Base-by-base conservation (phyloP, 2,113 vertebrate species). In the Ailuropoda melanoleuca region DNA sequence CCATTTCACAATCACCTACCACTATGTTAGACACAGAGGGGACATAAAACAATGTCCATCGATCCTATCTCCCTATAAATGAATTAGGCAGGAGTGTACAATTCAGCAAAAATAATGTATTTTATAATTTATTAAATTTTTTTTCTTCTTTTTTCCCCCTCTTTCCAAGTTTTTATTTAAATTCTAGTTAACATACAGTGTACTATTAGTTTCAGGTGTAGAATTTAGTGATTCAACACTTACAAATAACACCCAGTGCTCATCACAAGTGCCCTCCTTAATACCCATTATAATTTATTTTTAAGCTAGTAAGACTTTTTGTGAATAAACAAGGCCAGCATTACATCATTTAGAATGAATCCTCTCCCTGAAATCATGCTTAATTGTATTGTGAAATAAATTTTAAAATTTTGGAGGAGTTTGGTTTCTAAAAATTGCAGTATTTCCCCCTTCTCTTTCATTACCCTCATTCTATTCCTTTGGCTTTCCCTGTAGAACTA, bases 401-500 rank as follows among this genome's bases (percentile, higher is more conserved):
- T 78, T 82, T 39, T 55, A 72, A 94, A 34, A 62, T 84, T 91
- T 82, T 64, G 4, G 12, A 39, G 37, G 89, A 85, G 68, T 95
- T 97, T 93, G 26, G 60, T 83, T 94, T 88, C 23, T 58, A 95
- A 66, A 80, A 84, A 37, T 58, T n/a, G n/a, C 64, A 88, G 0
- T 53, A 43, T 86, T 93, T 88, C 13, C 8, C 14, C 7, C 21
- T 93, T 93, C 50, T 84, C 7, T 64, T 88, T 84, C 29, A n/a
- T 88, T 60, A 29, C 37, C 87, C 15, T 43, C 88, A 23, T 74
- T 78, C 46, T 24, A 43, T 86, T 93, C 70, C 18, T n/a, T 48
- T 72, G 77, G 8, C 3, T 95, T 97, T 96, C 93, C 11, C 1
- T 90, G 88, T 93, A 62, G 77, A 93, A 95, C 93, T 26, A 72